Evolutionary conservation across 1,140 invertebrate species (phyloP).

Genomic region (Drosophila subobscura): DNA sequence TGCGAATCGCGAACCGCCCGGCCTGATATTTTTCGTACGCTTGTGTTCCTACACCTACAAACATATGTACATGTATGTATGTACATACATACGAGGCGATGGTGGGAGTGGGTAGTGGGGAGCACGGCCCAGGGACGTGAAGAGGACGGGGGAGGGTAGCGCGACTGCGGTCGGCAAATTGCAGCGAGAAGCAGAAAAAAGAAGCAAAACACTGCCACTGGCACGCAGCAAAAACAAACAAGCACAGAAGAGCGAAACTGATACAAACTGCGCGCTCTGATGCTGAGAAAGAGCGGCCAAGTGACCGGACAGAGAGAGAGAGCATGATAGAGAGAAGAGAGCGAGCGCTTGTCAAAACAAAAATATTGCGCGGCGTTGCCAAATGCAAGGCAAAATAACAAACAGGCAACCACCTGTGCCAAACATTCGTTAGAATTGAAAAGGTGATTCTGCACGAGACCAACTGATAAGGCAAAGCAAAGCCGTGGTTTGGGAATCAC

Average conservation of each 20-base stretch:
- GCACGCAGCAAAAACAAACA: constrained; percentile 54
- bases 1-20: constrained; percentile 36
- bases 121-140: no score
- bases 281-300: constrained; percentile 51
- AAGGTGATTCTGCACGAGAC: no score
- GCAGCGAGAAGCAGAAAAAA: constrained; percentile 51
- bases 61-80: constrained; percentile 5
- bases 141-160: constrained; percentile 12
- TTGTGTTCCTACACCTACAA: constrained; percentile 29
- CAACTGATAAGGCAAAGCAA: no score
- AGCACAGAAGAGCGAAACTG: constrained; percentile 54
- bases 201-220: constrained; percentile 46
- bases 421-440: neutral
- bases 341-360: constrained; percentile 48
- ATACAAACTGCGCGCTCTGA: constrained; percentile 61
- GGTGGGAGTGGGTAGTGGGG: no score
- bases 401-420: constrained; percentile 45
- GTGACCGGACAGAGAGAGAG: neutral
- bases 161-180: constrained; percentile 47
- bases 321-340: neutral
- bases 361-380: constrained; percentile 45
- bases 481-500: no score
- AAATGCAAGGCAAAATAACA: constrained; percentile 1
- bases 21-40: constrained; percentile 55
- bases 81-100: neutral